phyloP scores from a whole-genome alignment of 2,113 vertebrate species.

The Urocynchramus pylzowi region DNA sequence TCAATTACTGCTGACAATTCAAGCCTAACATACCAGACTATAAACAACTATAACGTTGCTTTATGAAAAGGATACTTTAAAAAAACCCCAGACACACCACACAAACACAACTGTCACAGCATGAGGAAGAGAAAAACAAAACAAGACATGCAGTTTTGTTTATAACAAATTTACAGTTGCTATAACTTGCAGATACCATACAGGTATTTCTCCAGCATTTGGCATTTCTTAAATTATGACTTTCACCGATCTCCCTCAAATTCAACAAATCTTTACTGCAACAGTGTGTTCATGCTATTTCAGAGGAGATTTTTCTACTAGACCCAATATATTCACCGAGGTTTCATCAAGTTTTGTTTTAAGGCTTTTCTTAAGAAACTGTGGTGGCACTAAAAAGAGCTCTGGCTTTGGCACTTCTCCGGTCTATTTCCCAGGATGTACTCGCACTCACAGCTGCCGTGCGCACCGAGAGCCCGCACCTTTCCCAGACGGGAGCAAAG shows the following conservation, averaged over 20 bases:
- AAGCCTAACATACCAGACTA: neutral
- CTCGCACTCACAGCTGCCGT: accelerated
- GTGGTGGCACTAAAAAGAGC: neutral
- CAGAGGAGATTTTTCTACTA: neutral
- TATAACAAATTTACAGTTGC: neutral
- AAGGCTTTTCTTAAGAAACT: neutral
- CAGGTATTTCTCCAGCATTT: neutral
- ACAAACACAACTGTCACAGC: neutral
- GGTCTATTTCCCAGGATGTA: neutral
- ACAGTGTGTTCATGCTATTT: neutral
- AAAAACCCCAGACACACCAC: accelerated
- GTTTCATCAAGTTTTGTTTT: neutral
- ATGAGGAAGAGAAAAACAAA: neutral
- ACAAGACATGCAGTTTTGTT: accelerated
- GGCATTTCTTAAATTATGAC: neutral
- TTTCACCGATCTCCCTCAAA: neutral
- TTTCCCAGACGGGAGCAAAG: accelerated
- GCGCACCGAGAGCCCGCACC: accelerated
- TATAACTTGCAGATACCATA: neutral
- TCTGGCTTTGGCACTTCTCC: no score
- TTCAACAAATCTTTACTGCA: neutral
- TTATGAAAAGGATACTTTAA: neutral
- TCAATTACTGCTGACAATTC: neutral
- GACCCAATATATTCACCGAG: accelerated
- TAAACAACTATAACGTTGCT: neutral